Evolutionary conservation across 2,888 invertebrate genomes (phyloP).

Genomic region (Chorisops tibialis): DNA sequence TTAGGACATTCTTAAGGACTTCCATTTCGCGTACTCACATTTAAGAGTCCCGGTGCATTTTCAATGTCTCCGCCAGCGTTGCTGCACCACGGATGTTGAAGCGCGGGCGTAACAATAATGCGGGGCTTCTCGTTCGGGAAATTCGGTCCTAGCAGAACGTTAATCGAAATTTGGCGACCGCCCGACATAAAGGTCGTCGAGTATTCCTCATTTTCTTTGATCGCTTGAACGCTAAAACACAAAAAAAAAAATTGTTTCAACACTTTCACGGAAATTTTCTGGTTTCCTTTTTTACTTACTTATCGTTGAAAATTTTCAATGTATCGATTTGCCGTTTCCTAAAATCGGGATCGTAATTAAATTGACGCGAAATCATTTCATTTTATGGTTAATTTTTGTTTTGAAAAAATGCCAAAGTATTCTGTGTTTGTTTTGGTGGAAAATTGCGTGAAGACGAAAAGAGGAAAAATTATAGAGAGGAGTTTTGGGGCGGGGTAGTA

Average conservation of each 20-base stretch:
- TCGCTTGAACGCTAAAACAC: conserved; percentile 63
- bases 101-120: conserved; percentile 63
- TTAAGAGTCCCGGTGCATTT: conserved; percentile 71
- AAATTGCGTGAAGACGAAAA: too few relatives aligned
- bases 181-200: conserved; percentile 67
- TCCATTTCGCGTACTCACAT: conserved; percentile 57
- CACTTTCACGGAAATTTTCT: background rate
- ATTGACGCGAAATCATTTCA: conserved; percentile 58
- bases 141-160: conserved; percentile 63
- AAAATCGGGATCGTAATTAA: conserved; percentile 57
- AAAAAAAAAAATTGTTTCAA: conserved; percentile 4
- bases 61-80: conserved; percentile 65
- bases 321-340: conserved; percentile 76
- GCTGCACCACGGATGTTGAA: conserved; percentile 71
- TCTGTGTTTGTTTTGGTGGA: too few relatives aligned
- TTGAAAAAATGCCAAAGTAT: too few relatives aligned
- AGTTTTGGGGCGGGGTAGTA: too few relatives aligned
- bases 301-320: conserved; percentile 76
- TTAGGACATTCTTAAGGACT: background rate
- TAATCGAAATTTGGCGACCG: conserved; percentile 63
- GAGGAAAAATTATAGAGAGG: too few relatives aligned
- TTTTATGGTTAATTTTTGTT: conserved; percentile 17
- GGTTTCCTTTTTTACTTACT: conserved; percentile 54
- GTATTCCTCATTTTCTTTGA: conserved; percentile 69
- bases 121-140: conserved; percentile 75